Evolutionary conservation across 1,140 invertebrate species (phyloP).

Genomic region (Drosophila tsacasi): DNA sequence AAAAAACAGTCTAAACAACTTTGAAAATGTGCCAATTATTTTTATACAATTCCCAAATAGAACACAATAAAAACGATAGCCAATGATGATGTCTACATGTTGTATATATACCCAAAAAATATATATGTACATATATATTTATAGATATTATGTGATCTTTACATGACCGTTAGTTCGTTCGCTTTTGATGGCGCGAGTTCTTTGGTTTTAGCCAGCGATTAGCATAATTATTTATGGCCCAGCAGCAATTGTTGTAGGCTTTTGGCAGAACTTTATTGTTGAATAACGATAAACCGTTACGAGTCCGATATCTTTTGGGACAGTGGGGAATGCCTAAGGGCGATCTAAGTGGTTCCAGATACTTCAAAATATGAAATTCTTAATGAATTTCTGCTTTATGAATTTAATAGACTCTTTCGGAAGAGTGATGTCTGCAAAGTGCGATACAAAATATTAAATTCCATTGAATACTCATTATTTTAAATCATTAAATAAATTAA

Average conservation of each 20-base stretch:
- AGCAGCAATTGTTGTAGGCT: conserved; percentile 41
- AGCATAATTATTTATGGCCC: conserved; percentile 54
- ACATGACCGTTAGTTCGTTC: conserved; percentile 30
- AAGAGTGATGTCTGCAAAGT: too few relatives aligned
- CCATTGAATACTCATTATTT: not conserved
- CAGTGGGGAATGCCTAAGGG: not conserved
- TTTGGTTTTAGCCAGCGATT: conserved; percentile 41
- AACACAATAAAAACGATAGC: conserved; percentile 64
- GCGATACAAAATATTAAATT: not conserved
- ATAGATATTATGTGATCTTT: conserved; percentile 47
- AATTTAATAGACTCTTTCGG: too few relatives aligned
- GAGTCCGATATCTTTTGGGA: conserved; percentile 5
- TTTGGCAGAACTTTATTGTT: conserved; percentile 21
- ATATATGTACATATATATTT: conserved; percentile 33
- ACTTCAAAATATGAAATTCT: not conserved
- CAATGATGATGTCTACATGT: not conserved
- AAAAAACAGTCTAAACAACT: conserved; percentile 38
- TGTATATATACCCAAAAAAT: conserved; percentile 7
- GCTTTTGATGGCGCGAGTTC: conserved; percentile 20
- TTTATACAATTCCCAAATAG: conserved; percentile 62
- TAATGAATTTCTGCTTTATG: not conserved
- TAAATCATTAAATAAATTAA: not conserved
- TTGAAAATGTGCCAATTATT: conserved; percentile 78
- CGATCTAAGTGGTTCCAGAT: not conserved
- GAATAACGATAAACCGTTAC: conserved; percentile 35